Evolutionary conservation across 2,888 invertebrate genomes (phyloP).

Genomic region (Ashinkailepas kermadecensis): DNA sequence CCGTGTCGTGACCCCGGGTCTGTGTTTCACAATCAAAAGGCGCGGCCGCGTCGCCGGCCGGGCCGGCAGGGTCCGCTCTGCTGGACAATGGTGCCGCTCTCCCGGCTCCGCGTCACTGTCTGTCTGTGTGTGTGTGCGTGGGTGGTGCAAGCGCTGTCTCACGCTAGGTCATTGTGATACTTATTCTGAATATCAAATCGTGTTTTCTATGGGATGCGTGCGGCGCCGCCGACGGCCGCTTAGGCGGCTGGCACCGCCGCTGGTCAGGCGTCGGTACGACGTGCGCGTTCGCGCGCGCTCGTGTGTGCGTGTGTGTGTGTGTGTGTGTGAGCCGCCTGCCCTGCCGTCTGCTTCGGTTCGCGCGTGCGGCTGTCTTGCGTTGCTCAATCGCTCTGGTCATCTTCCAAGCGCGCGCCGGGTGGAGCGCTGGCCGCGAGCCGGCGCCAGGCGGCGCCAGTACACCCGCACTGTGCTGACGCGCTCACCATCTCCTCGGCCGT

Average conservation of each 20-base stretch:
- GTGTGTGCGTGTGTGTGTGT: too few relatives aligned
- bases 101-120: too few relatives aligned
- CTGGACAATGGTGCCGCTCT: too few relatives aligned
- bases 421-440: not conserved
- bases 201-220: not conserved
- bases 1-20: not conserved
- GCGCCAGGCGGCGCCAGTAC: not conserved
- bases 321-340: too few relatives aligned
- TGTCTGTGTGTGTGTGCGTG: too few relatives aligned
- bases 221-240: not conserved
- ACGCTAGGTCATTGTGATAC: constrained; percentile 4
- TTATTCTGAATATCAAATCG: constrained; percentile 21
- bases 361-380: not conserved
- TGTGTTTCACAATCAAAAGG: constrained; percentile 19
- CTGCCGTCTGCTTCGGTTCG: not conserved
- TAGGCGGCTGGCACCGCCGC: too few relatives aligned
- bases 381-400: not conserved
- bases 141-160: too few relatives aligned
- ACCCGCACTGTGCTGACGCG: too few relatives aligned
- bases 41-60: not conserved
- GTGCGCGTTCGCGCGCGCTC: not conserved
- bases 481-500: too few relatives aligned
- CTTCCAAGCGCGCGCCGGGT: not conserved
- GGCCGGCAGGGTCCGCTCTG: too few relatives aligned
- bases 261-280: not conserved